Conservation (phyloP, 2,797 vertebrate species). For the Sphaeramia orbicularis region DNA sequence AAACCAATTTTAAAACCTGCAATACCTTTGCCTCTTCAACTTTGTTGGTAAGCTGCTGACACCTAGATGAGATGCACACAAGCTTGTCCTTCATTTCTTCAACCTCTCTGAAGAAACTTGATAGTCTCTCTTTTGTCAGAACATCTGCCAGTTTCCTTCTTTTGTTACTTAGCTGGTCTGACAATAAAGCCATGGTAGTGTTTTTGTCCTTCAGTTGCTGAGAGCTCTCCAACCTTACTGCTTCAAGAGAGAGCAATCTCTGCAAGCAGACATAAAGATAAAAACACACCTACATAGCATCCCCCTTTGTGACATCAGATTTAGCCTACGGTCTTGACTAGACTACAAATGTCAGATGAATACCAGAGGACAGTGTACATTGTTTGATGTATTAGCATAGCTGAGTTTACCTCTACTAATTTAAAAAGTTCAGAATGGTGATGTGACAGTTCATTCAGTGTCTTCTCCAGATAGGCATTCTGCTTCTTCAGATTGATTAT, state of each 20-base stretch:
- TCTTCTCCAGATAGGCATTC: constrained; percentile 73
- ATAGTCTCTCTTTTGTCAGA: constrained; percentile 69
- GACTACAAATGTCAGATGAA: background rate
- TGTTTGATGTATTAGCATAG: background rate
- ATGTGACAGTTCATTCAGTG: constrained; percentile 63
- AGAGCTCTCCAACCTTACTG: constrained; percentile 74
- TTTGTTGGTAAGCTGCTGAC: constrained; percentile 78
- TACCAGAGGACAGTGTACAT: background rate
- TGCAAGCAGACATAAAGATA: constrained; percentile 63
- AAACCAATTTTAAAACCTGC: background rate
- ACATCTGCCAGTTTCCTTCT: constrained; percentile 66
- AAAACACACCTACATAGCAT: background rate
- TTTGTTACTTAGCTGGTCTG: constrained; percentile 73
- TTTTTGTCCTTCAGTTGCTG: constrained; percentile 76
- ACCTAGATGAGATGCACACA: constrained; percentile 73
- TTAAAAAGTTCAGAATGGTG: constrained; percentile 75
- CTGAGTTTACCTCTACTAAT: constrained; percentile 84
- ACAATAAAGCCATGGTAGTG: constrained; percentile 77
- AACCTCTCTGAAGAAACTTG: constrained; percentile 77
- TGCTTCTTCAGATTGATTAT: constrained; percentile 77
- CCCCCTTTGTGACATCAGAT: no score
- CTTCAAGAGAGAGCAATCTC: constrained; percentile 88
- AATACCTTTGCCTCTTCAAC: constrained; percentile 74
- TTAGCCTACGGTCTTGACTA: no score
- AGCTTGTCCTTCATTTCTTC: constrained; percentile 80